Percentiles rank a stretch among this genome's conserved stretches.
phyloP scores from a whole-genome alignment of 2,113 vertebrate genomes.

The Elgaria multicarinata region DNA sequence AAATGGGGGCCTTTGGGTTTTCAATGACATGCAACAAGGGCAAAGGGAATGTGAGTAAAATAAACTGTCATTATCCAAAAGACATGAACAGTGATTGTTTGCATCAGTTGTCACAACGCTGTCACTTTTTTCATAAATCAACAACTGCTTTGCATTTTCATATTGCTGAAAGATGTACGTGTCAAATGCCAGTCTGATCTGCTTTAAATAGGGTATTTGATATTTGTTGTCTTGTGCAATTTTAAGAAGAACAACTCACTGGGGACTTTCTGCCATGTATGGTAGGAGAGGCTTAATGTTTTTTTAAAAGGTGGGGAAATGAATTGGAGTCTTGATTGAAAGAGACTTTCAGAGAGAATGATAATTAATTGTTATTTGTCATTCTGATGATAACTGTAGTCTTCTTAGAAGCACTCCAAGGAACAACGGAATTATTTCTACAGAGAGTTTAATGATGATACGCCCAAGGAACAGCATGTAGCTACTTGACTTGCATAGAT shows the following conservation, averaged over 20 bases:
- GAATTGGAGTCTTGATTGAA: constrained; percentile 15
- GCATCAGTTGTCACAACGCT: not conserved
- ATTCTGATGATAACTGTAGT: not conserved
- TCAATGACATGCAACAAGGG: not conserved
- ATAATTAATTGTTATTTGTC: not conserved
- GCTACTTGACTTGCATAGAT: not conserved
- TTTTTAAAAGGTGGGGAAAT: not conserved
- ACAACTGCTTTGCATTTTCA: constrained; percentile 14
- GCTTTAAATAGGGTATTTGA: constrained; percentile 17
- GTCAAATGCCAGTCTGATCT: not conserved
- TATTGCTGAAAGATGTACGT: not conserved
- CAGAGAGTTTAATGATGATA: not conserved
- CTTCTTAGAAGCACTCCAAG: not conserved
- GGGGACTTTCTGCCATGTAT: not conserved
- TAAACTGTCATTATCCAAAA: not conserved
- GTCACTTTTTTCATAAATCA: not conserved
- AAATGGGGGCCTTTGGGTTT: not conserved
- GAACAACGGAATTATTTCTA: not conserved
- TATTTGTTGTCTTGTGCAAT: not conserved
- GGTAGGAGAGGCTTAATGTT: not conserved
- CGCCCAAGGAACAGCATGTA: not conserved
- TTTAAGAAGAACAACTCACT: constrained; percentile 5
- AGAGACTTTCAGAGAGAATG: not conserved
- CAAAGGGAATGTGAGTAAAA: not conserved
- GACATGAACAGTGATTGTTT: not conserved